A percentile compares a stretch with the other conserved stretches of the same genome.
phyloP scores from a whole-genome alignment of 2,888 invertebrate species.

The Tenthredo notha region DNA sequence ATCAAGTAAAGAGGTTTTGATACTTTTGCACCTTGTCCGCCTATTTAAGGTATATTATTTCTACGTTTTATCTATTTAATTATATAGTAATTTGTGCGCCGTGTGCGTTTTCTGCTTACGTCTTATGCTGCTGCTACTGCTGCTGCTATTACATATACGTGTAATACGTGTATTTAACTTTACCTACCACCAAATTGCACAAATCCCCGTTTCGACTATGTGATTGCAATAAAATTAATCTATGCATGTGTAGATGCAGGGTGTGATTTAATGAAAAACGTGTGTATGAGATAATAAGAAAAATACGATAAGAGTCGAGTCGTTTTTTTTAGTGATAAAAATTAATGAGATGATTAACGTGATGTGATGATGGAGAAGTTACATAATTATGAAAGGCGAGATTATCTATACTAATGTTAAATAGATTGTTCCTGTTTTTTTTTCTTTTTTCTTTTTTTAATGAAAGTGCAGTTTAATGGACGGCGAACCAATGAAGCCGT shows the following conservation, averaged over 20 bases:
- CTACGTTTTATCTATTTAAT: slow-evolving; percentile 24
- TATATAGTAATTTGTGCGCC: slow-evolving; percentile 44
- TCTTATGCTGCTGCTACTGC: background rate
- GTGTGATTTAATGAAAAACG: background rate
- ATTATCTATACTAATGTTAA: slow-evolving; percentile 22
- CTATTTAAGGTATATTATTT: background rate
- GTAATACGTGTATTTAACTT: slow-evolving; percentile 34
- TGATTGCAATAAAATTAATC: slow-evolving; percentile 40
- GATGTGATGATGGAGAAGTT: background rate
- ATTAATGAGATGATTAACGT: background rate
- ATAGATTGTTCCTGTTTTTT: background rate
- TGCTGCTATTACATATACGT: background rate
- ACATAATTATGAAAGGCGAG: background rate
- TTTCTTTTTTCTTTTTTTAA: too few species aligned
- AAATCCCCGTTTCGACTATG: slow-evolving; percentile 70
- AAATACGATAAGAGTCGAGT: background rate
- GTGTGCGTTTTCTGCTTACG: slow-evolving; percentile 21
- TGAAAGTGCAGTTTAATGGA: slow-evolving; percentile 1
- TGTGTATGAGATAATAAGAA: background rate
- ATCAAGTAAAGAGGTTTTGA: slow-evolving; percentile 53
- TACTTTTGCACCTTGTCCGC: slow-evolving; percentile 46
- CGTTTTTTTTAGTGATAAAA: background rate
- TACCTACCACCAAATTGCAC: slow-evolving; percentile 74
- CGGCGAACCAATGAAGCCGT: background rate
- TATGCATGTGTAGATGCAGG: slow-evolving; percentile 6